phyloP scores from a whole-genome alignment of 2,888 invertebrate species.

The Hypsopygia costalis region DNA sequence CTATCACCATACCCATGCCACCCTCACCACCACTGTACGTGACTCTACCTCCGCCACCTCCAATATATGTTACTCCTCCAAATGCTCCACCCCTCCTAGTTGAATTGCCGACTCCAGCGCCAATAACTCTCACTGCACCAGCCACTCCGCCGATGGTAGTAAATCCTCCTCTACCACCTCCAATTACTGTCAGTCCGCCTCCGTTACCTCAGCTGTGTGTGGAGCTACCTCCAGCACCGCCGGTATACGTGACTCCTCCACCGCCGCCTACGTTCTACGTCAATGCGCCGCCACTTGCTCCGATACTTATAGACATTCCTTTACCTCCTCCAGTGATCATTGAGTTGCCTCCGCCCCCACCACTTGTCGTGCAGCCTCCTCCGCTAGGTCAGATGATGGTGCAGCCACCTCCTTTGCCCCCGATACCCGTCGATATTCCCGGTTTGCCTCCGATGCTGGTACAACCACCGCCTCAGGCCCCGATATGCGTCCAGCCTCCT shows the following conservation, averaged over 20 bases:
- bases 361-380: conserved; percentile 62
- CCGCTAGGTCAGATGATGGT: conserved; percentile 55
- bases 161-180: conserved; percentile 44
- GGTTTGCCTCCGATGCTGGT: conserved; percentile 57
- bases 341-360: conserved; percentile 57
- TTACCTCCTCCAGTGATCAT: conserved; percentile 54
- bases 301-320: conserved; percentile 48
- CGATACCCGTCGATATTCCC: conserved; percentile 62
- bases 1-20: conserved; percentile 16
- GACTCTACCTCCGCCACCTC: conserved; percentile 50
- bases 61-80: conserved; percentile 44
- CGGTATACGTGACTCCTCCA: conserved; percentile 51
- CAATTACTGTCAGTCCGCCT: conserved; percentile 49
- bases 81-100: conserved; percentile 43
- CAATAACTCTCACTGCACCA: conserved; percentile 48
- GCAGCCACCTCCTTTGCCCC: conserved; percentile 60
- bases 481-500: conserved; percentile 59
- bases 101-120: conserved; percentile 47
- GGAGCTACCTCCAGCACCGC: conserved; percentile 52
- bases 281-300: conserved; percentile 46
- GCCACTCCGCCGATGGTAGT: conserved; percentile 43
- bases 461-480: conserved; percentile 55
- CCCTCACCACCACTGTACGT: conserved; percentile 50
- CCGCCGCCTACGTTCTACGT: conserved; percentile 50
- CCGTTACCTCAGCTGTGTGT: conserved; percentile 50